A percentile compares a stretch with the other conserved stretches of the same genome.
Evolutionary conservation across 2,888 invertebrate species (phyloP).

Genomic region (Chrysotoxum bicinctum): DNA sequence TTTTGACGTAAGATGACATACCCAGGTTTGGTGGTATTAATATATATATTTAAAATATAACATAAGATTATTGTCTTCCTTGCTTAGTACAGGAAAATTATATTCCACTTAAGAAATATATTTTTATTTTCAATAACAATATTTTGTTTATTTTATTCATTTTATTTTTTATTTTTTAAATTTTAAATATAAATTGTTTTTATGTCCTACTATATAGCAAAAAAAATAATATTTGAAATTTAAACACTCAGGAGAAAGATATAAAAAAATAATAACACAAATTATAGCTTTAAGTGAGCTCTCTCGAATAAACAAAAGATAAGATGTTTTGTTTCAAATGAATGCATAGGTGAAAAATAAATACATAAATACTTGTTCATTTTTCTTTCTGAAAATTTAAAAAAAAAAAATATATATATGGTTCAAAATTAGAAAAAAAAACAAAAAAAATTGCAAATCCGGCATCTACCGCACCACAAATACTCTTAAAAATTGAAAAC

Average conservation of each 20-base stretch:
- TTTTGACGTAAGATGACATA: constrained; percentile 65
- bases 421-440: constrained; percentile 1
- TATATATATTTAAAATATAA: constrained; percentile 48
- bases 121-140: constrained; percentile 48
- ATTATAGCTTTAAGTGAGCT: constrained; percentile 63
- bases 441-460: constrained; percentile 13
- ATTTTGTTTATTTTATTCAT: background rate
- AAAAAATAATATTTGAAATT: constrained; percentile 50
- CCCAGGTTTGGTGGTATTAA: constrained; percentile 69
- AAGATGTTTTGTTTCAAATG: constrained; percentile 7
- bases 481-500: constrained; percentile 19
- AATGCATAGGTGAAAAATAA: constrained; percentile 3
- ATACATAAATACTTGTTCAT: background rate
- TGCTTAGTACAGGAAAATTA: constrained; percentile 72
- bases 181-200: constrained; percentile 24
- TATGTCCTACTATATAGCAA: constrained; percentile 30
- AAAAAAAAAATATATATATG: background rate
- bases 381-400: constrained; percentile 12
- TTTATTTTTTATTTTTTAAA: background rate
- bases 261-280: background rate
- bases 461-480: constrained; percentile 44
- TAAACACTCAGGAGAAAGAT: constrained; percentile 67
- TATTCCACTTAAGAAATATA: constrained; percentile 70
- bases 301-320: constrained; percentile 42
- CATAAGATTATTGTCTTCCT: constrained; percentile 73